These are phyloP conservation scores for Atlantisia rogersi DNA, from an alignment of 2,113 vertebrate species.

Conservation along the genomic window DNA sequence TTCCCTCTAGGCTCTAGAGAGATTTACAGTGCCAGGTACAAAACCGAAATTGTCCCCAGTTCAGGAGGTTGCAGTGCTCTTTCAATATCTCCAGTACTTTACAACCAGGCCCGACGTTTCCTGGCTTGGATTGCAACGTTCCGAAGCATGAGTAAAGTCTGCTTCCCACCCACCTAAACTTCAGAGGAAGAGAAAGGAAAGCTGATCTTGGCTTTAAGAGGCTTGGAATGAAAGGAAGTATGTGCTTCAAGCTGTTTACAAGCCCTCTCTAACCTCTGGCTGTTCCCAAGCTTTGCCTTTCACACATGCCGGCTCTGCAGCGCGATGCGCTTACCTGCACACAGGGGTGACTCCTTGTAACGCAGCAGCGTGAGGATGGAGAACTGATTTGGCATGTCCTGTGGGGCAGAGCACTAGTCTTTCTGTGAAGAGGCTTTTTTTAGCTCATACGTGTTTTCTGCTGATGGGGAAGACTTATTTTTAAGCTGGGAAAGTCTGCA, in stretches of 20 bases:
- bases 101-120: neutral
- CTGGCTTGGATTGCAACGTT: neutral
- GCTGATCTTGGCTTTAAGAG: neutral
- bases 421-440: slow-evolving; percentile 12
- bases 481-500: slow-evolving; percentile 51
- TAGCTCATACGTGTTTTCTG: neutral
- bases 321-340: neutral
- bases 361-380: neutral
- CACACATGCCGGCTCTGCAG: accelerated
- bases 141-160: neutral
- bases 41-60: neutral
- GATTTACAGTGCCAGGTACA: neutral
- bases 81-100: neutral
- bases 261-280: neutral
- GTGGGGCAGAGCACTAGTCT: neutral
- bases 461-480: slow-evolving; percentile 33
- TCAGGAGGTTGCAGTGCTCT: neutral
- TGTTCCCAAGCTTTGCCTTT: neutral
- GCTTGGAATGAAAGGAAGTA: neutral
- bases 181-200: neutral
- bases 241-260: neutral
- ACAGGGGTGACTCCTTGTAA: neutral
- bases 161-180: neutral
- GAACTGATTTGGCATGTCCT: neutral
- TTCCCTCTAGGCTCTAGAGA: neutral